phyloP scores from a whole-genome alignment of 1,140 invertebrate genomes.

The Drosophila murphyi region DNA sequence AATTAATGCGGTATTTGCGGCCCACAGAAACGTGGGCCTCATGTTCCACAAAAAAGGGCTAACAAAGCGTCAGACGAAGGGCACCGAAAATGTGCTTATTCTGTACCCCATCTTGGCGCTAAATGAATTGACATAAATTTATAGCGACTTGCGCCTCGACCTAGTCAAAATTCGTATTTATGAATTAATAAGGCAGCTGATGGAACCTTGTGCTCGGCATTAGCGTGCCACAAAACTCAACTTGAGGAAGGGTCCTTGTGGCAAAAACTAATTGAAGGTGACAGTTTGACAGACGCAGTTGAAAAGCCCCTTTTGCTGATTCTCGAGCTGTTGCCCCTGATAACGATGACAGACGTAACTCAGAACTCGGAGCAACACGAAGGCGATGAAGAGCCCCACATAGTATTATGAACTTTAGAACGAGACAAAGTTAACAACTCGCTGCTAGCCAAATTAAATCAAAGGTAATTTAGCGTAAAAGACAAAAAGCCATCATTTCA shows the following conservation, averaged over 20 bases:
- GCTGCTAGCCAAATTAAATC: conserved; percentile 67
- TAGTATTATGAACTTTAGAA: background rate
- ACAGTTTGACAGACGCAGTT: conserved; percentile 40
- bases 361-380: too few relatives aligned
- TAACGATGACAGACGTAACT: conserved; percentile 27
- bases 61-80: conserved; percentile 13
- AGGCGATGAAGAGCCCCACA: background rate
- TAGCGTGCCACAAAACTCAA: conserved; percentile 29
- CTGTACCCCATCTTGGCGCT: background rate
- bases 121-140: conserved; percentile 65
- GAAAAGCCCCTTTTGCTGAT: conserved; percentile 8
- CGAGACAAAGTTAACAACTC: conserved; percentile 45
- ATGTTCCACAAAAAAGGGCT: conserved; percentile 35
- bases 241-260: conserved; percentile 14
- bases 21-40: conserved; percentile 31
- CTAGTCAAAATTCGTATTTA: conserved; percentile 66
- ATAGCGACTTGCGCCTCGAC: conserved; percentile 36
- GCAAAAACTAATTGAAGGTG: conserved; percentile 73
- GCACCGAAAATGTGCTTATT: background rate
- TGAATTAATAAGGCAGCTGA: conserved; percentile 78
- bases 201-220: conserved; percentile 54
- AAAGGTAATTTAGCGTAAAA: conserved; percentile 81
- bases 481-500: conserved; percentile 78
- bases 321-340: background rate
- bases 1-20: conserved; percentile 55